Evolutionary conservation across 2,888 invertebrate genomes (phyloP).

Genomic region (Cyaniris semiargus): DNA sequence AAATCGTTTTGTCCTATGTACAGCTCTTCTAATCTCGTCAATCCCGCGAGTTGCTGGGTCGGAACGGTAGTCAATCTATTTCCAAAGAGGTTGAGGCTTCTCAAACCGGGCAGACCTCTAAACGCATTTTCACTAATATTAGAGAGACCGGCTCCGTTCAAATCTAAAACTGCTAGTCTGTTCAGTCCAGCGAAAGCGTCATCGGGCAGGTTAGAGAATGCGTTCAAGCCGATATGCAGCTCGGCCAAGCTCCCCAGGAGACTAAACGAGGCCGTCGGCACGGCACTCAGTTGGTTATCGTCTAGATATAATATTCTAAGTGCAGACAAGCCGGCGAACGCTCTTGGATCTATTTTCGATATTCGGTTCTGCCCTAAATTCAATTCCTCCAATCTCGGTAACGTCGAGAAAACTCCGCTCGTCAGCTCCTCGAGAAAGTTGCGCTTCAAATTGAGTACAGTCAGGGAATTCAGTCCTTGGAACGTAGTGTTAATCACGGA

Average conservation of each 20-base stretch:
- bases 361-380: slow-evolving; percentile 93
- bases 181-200: slow-evolving; percentile 89
- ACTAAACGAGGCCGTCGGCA: slow-evolving; percentile 87
- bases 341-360: slow-evolving; percentile 87
- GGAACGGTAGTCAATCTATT: slow-evolving; percentile 88
- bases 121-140: slow-evolving; percentile 89
- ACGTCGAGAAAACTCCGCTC: slow-evolving; percentile 85
- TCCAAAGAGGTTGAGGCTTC: slow-evolving; percentile 89
- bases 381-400: slow-evolving; percentile 89
- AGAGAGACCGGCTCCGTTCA: slow-evolving; percentile 89
- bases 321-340: slow-evolving; percentile 88
- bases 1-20: slow-evolving; percentile 92
- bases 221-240: slow-evolving; percentile 91
- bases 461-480: slow-evolving; percentile 87
- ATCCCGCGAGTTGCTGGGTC: slow-evolving; percentile 85
- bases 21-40: slow-evolving; percentile 88
- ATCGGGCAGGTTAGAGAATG: slow-evolving; percentile 87
- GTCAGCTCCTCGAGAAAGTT: slow-evolving; percentile 91
- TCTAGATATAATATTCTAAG: slow-evolving; percentile 90
- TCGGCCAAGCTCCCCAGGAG: slow-evolving; percentile 90
- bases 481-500: slow-evolving; percentile 89
- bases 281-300: slow-evolving; percentile 88
- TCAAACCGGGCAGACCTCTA: slow-evolving; percentile 86
- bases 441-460: slow-evolving; percentile 89
- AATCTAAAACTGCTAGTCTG: slow-evolving; percentile 87